Percentiles rank a stretch among this genome's conserved stretches.
These are phyloP conservation scores for Habrosyne pyritoides DNA, from an alignment of 2,888 invertebrate species.

Conservation along the genomic window DNA sequence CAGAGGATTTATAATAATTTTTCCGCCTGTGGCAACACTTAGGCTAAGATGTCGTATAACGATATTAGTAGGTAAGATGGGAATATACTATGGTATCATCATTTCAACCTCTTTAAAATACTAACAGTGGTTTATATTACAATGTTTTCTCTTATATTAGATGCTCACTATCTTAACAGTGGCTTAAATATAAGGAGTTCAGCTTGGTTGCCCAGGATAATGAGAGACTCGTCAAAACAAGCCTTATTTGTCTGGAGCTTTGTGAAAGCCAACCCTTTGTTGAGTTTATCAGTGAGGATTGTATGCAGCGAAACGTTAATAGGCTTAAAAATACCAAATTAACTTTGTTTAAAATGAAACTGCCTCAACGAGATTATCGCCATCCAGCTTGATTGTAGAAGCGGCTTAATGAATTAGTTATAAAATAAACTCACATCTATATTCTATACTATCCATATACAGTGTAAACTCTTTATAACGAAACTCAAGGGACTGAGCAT, in stretches of 20 bases:
- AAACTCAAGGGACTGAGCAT: too few species aligned
- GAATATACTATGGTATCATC: too few species aligned
- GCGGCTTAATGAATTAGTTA: neutral
- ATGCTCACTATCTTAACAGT: neutral
- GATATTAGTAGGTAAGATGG: too few species aligned
- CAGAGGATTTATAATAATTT: too few species aligned
- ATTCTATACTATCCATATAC: too few species aligned
- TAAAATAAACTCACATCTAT: neutral
- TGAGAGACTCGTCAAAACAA: neutral
- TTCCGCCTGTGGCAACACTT: too few species aligned
- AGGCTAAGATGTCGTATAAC: too few species aligned
- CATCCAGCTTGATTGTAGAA: neutral
- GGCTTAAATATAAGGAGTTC: neutral
- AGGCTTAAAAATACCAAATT: neutral
- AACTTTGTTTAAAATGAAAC: slow-evolving; percentile 1
- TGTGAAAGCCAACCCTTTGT: neutral
- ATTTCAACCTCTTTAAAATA: too few species aligned
- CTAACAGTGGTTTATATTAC: too few species aligned
- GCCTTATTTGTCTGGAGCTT: neutral
- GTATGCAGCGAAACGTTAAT: slow-evolving; percentile 3
- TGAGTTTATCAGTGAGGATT: slow-evolving; percentile 1
- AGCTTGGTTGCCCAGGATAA: neutral
- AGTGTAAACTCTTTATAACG: too few species aligned
- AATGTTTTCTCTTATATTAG: neutral
- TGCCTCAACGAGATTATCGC: neutral